These are phyloP conservation scores for Pangasius sanitwongsei DNA, from an alignment of 2,797 vertebrate species.

Conservation along the genomic window DNA sequence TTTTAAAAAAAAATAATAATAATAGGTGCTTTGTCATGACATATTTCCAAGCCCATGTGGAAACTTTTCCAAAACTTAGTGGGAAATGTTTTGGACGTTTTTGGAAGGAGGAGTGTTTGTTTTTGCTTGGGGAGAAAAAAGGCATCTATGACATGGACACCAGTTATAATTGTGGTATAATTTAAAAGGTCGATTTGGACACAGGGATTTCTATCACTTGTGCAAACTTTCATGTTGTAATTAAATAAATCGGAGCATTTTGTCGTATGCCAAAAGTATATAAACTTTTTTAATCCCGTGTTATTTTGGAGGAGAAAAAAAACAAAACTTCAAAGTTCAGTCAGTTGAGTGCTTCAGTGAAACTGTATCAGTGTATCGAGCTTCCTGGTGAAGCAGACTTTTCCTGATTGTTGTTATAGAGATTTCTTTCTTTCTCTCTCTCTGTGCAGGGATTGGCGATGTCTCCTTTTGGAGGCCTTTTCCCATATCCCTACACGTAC, in stretches of 20 bases:
- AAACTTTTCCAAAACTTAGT: not conserved
- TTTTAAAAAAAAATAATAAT: no score
- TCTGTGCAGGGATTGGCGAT: constrained; percentile 88
- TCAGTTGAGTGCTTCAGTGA: not conserved
- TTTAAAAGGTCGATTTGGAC: not conserved
- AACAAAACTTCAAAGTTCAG: not conserved
- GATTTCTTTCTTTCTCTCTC: not conserved
- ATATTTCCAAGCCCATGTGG: not conserved
- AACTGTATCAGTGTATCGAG: not conserved
- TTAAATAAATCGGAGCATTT: not conserved
- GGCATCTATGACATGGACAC: not conserved
- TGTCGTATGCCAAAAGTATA: not conserved
- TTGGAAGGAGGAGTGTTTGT: not conserved
- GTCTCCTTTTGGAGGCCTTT: constrained; percentile 93
- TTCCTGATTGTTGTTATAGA: not conserved
- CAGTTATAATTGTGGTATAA: not conserved
- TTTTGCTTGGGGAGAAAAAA: not conserved
- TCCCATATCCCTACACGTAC: constrained; percentile 96
- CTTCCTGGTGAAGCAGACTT: not conserved
- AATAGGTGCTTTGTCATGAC: not conserved
- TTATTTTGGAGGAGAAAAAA: not conserved
- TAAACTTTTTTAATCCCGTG: not conserved
- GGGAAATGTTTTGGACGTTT: not conserved
- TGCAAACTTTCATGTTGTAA: not conserved
- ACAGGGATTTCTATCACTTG: not conserved